phyloP scores from a whole-genome alignment of 2,888 invertebrate species.

The Lasioglossum marginatum region DNA sequence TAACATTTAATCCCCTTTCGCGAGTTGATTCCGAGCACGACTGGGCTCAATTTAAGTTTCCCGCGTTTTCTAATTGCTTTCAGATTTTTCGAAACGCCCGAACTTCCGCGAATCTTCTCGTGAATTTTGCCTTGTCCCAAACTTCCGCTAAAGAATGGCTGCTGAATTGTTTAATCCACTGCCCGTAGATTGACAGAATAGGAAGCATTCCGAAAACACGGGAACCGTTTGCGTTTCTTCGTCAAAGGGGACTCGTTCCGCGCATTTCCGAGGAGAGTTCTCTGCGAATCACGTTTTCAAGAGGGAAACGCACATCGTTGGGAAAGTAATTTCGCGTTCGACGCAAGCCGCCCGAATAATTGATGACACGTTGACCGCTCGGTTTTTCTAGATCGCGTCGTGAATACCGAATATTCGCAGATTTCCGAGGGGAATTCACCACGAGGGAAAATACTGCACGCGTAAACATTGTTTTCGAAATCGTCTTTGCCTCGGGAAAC shows the following conservation, averaged over 20 bases:
- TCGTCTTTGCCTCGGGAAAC: not conserved
- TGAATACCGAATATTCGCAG: slow-evolving; percentile 6
- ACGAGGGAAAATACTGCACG: not conserved
- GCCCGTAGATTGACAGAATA: not conserved
- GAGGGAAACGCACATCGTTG: not conserved
- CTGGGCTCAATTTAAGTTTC: not conserved
- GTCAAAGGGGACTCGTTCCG: not conserved
- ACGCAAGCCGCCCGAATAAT: slow-evolving; percentile 1
- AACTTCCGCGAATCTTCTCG: not conserved
- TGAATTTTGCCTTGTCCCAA: not conserved
- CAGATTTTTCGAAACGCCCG: not conserved
- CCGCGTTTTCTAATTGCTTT: not conserved
- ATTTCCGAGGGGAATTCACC: slow-evolving; percentile 52
- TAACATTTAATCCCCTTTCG: not conserved
- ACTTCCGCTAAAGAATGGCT: not conserved
- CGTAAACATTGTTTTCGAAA: slow-evolving; percentile 31
- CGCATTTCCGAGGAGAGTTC: slow-evolving; percentile 33
- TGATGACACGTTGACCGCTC: slow-evolving; percentile 17
- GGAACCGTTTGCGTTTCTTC: not conserved
- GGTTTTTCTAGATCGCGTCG: not conserved
- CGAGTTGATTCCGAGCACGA: not conserved
- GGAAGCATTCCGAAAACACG: not conserved
- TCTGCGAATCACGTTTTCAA: not conserved
- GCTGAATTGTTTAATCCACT: not conserved
- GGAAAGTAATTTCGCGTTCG: slow-evolving; percentile 7